Evolutionary conservation across 1,140 invertebrate species (phyloP), one percentile per base, ranked within the genome.

Genomic region (Megalonaias nervosa): DNA sequence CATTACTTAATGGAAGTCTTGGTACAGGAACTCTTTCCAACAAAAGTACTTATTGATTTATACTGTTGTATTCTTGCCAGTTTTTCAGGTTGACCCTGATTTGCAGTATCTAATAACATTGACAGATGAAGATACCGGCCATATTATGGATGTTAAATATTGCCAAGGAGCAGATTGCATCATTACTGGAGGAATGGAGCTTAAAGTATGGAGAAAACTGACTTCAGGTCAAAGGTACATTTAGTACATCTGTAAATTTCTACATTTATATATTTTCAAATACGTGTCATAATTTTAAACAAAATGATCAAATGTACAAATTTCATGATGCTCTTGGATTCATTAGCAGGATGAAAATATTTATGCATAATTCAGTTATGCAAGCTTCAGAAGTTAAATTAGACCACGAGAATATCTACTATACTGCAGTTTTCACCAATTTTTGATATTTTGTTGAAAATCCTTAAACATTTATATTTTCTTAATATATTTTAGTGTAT

Each of bases 91-190:
- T 13, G 21, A 58, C 23, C 71, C 75, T 21, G 68, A 75, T 1
- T 64, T 76, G 19, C 74, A 79, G 16, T 87, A 87, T 74, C 19
- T 86, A 55, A 68, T 71, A 4, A 82, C 81, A 9, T 57, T 87
- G 26, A 79, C 80, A 73, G 82, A 84, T 72, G 78, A 80, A 6
- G 80, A 82, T 9, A 84, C 83, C 15, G 70, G 67, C 48, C 77
- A 82, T 23, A 85, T 87, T 17, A 23, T 80, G 23, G 66, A 78
- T 70, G 65, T 83, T 15, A 64, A 62, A 69, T 81, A 66, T 56
- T 68, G 59, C 31, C 57, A 64, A n/a, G 59, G 61, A 4, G 21
- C 15, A 21, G 59, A 55, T 68, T 77, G 77, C 19, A 59, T 70
- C 21, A 31, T 81, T n/a, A 77, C 82, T 16, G 83, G 79, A 31